phyloP scores from a whole-genome alignment of 2,888 invertebrate genomes.

The Cataglyphis altisquamis region DNA sequence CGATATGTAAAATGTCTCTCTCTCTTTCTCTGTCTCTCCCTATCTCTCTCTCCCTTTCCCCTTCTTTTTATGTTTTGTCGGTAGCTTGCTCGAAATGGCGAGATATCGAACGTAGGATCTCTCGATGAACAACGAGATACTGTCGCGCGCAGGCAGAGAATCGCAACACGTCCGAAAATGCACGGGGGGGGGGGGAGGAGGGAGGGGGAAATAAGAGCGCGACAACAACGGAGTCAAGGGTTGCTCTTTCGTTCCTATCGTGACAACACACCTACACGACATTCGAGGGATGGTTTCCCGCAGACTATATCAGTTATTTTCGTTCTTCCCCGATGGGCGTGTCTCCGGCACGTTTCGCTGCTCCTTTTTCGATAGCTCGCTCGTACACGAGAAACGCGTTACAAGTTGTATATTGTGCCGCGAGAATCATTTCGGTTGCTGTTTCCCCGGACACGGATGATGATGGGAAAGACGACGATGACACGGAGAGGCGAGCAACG shows the following conservation, averaged over 20 bases:
- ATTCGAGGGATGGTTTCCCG: slow-evolving; percentile 48
- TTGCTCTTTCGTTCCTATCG: slow-evolving; percentile 44
- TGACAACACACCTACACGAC: slow-evolving; percentile 27
- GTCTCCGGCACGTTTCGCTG: slow-evolving; percentile 11
- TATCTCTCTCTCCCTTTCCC: neutral
- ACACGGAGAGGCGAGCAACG: neutral
- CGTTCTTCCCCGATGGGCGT: slow-evolving; percentile 45
- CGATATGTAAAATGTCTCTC: neutral
- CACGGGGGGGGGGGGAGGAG: neutral
- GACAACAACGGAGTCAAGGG: slow-evolving; percentile 24
- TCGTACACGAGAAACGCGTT: slow-evolving; percentile 27
- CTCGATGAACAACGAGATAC: slow-evolving; percentile 46
- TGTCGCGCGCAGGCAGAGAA: slow-evolving; percentile 45
- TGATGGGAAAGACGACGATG: slow-evolving; percentile 33
- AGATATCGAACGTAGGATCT: slow-evolving; percentile 30
- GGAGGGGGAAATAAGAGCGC: slow-evolving; percentile 28
- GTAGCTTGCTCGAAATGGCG: slow-evolving; percentile 17
- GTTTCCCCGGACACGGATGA: slow-evolving; percentile 33
- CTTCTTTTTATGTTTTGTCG: neutral
- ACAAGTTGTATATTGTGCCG: slow-evolving; percentile 18
- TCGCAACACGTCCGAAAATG: slow-evolving; percentile 48
- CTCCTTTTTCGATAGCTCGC: slow-evolving; percentile 35
- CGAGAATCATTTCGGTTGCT: slow-evolving; percentile 32
- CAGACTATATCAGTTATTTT: slow-evolving; percentile 50
- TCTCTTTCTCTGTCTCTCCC: neutral